Evolutionary conservation across 64 coral and sea anemone genomes (phyloP), one percentile per base, ranked within the genome.

Genomic region (Dendronephthya gigantea): DNA sequence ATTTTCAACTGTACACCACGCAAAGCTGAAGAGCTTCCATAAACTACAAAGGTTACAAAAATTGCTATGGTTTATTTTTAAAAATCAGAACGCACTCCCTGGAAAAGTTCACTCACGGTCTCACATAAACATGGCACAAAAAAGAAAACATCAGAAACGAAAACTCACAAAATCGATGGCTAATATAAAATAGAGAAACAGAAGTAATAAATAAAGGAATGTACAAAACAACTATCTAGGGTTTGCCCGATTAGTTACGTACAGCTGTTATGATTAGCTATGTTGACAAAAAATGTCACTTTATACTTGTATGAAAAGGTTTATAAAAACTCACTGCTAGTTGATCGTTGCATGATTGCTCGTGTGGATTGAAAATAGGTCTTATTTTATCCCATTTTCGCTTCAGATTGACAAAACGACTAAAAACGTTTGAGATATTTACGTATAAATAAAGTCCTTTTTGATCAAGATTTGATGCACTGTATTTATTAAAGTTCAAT

Each of bases 1-100:
- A 79, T 79, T 34, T 79, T 79, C 36, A 79, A 39, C 72, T 79
- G 72, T 19, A 79, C 72, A 79, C 72, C 72, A 36, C 28, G 30
- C 15, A 79, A 39, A 34, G 72, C 72, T 2, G 72, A 79, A 12
- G 72, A 79, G 36, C 72, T 79, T 28, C 72, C 72, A 79, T 79
- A 79, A 79, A 79, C 72, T 79, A 79, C 15, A 79, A 79, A 36
- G 9, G 12, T 79, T 1, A 37, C 8, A 79, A 34, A 39, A 34
- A 79, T 30, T 79, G 15, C 28, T 9, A 28, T 29, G 12, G 10
- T 8, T 79, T 0, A 35, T 79, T 36, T 0, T 74, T 28, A 29
- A 9, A 33, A 39, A 34, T 36, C 29, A 79, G 5, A 28, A 79
- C 36, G 2, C 6, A 0, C 8, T 27, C 25, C 19, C 55, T n/a